phyloP scores from a whole-genome alignment of 2,113 vertebrate genomes.

The Tenebrosternarchus preto region DNA sequence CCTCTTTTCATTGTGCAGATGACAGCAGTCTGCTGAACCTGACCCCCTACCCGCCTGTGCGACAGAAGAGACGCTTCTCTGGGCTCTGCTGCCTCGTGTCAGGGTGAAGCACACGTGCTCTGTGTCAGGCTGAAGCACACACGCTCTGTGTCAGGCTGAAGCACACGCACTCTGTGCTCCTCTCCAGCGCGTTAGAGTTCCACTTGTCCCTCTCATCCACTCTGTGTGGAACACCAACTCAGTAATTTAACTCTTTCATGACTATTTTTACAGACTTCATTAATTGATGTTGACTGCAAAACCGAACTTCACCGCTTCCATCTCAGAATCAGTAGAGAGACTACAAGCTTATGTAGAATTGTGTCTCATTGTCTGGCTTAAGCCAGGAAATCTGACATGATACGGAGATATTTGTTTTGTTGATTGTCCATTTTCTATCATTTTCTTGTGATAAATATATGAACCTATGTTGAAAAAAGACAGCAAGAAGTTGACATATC shows the following conservation, averaged over 20 bases:
- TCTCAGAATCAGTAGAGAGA: neutral
- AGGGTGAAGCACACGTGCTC: constrained; percentile 74
- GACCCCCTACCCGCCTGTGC: constrained; percentile 85
- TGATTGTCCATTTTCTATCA: constrained; percentile 16
- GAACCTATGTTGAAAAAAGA: constrained; percentile 35
- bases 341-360: neutral
- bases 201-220: constrained; percentile 33
- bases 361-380: neutral
- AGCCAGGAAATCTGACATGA: neutral
- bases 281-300: constrained; percentile 33
- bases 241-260: constrained; percentile 38
- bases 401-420: constrained; percentile 7
- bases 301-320: neutral
- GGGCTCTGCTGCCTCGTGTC: constrained; percentile 94
- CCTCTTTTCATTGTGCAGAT: constrained; percentile 71
- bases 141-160: no score
- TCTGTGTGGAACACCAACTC: constrained; percentile 30
- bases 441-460: constrained; percentile 32
- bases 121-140: constrained; percentile 79
- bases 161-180: constrained; percentile 40
- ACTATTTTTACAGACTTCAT: constrained; percentile 24
- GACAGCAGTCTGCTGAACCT: constrained; percentile 97
- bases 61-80: constrained; percentile 92
- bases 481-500: neutral
- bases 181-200: neutral